A percentile compares a stretch with the other conserved stretches of the same genome.
phyloP scores from a whole-genome alignment of 2,797 vertebrate species.

The Galaxias olidus region DNA sequence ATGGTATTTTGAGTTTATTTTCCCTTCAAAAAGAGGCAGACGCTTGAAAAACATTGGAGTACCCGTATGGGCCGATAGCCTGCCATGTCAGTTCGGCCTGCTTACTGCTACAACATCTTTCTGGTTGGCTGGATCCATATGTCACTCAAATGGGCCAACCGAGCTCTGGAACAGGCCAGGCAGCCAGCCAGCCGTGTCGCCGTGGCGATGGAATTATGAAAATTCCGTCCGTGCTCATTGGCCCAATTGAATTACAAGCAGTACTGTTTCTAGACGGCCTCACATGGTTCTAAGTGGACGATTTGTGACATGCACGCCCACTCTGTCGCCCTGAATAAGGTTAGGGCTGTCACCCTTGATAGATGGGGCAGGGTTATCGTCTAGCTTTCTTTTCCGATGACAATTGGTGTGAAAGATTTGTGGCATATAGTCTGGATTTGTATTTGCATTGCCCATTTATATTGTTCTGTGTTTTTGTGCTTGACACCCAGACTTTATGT shows the following conservation, averaged over 20 bases:
- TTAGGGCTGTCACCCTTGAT: too few relatives aligned
- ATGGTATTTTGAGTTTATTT: too few relatives aligned
- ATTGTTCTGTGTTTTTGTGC: constrained; percentile 36
- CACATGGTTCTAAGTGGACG: constrained; percentile 54
- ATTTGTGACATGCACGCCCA: constrained; percentile 51
- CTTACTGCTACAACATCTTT: constrained; percentile 80
- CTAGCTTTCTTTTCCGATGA: neutral
- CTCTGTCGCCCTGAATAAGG: constrained; percentile 23
- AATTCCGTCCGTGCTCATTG: constrained; percentile 83
- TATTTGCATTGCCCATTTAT: constrained; percentile 56
- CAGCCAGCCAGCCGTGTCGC: constrained; percentile 73
- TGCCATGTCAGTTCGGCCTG: constrained; percentile 75
- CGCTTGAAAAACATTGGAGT: too few relatives aligned
- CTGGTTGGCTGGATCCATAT: constrained; percentile 89
- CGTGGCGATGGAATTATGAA: constrained; percentile 82
- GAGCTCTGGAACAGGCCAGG: constrained; percentile 73
- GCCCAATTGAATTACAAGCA: constrained; percentile 80
- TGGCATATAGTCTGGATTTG: neutral
- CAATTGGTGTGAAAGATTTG: neutral
- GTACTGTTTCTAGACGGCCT: constrained; percentile 50
- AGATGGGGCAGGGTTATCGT: constrained; percentile 29
- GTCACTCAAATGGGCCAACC: constrained; percentile 85
- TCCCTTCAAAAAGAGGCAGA: too few relatives aligned
- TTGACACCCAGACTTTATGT: constrained; percentile 52
- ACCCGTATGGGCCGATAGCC: constrained; percentile 33